Evolutionary conservation across 1,140 invertebrate species (phyloP).

Genomic region (Dendrolimus kikuchii): DNA sequence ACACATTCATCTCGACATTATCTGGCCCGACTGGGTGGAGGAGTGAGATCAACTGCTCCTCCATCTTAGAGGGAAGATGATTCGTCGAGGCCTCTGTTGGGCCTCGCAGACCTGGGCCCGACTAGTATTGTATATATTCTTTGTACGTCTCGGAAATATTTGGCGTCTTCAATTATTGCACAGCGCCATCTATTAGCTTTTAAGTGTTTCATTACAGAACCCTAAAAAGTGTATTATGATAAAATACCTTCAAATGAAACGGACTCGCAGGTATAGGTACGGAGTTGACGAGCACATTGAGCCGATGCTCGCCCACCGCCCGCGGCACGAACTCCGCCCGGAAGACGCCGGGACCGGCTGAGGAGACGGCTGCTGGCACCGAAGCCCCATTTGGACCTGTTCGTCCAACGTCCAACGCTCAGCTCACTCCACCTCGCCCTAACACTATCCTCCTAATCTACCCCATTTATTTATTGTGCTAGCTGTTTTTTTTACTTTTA

Average conservation of each 20-base stretch:
- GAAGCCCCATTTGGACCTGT: constrained; percentile 89
- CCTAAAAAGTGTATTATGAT: background rate
- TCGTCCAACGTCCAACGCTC: constrained; percentile 28
- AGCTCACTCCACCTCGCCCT: constrained; percentile 53
- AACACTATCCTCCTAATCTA: constrained; percentile 19
- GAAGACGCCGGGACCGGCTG: constrained; percentile 84
- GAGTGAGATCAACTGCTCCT: no score
- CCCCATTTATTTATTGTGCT: background rate
- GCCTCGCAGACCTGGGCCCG: no score
- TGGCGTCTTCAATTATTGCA: no score
- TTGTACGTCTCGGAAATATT: no score
- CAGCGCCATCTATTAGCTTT: no score
- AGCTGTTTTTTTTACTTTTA: no score
- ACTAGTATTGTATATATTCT: no score
- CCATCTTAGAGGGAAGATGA: no score
- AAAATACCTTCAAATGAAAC: constrained; percentile 86
- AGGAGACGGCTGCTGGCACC: constrained; percentile 88
- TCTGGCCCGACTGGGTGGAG: no score
- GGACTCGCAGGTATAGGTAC: constrained; percentile 88
- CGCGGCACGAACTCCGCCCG: constrained; percentile 90
- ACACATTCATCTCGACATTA: no score
- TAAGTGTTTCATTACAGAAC: no score
- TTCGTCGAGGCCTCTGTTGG: no score
- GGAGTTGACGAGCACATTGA: constrained; percentile 86
- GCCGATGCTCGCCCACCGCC: constrained; percentile 91